Percentiles rank a stretch among this genome's conserved stretches.
Conservation (phyloP, 37 sponge, comb jelly and placozoan species). For the Geodia barretti region DNA sequence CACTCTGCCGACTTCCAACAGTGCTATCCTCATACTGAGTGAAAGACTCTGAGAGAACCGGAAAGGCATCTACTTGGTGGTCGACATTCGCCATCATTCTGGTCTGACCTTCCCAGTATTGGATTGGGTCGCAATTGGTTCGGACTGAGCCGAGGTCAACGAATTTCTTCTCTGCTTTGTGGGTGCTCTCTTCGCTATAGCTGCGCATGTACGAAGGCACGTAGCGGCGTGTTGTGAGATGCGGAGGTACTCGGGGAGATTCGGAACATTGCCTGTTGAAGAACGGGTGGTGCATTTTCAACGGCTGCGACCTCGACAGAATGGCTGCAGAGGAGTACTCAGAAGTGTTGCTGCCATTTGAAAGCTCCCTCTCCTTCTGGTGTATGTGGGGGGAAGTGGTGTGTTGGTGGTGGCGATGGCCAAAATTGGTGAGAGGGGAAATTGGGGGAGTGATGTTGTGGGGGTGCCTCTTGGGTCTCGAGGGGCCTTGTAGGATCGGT, state of each 20-base stretch:
- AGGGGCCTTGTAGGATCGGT: neutral
- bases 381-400: neutral
- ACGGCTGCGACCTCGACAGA: neutral
- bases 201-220: neutral
- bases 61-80: constrained; percentile 61
- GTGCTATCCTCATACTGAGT: constrained; percentile 59
- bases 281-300: neutral
- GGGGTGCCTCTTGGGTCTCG: neutral
- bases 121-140: constrained; percentile 56
- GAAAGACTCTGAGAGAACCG: constrained; percentile 48
- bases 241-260: neutral
- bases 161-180: constrained; percentile 7
- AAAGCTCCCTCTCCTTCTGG: neutral
- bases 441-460: neutral
- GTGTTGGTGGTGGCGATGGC: too few relatives aligned
- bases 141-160: constrained; percentile 63
- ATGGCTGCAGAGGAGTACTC: neutral
- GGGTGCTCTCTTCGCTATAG: neutral
- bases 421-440: neutral
- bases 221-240: neutral
- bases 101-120: constrained; percentile 76
- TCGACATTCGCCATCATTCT: constrained; percentile 71
- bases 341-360: neutral
- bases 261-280: neutral
- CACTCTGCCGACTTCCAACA: constrained; percentile 6